Percentiles rank a stretch among this genome's conserved stretches.
These are phyloP conservation scores for Netelia fuscicornis DNA, from an alignment of 2,888 invertebrate genomes.

Conservation along the genomic window DNA sequence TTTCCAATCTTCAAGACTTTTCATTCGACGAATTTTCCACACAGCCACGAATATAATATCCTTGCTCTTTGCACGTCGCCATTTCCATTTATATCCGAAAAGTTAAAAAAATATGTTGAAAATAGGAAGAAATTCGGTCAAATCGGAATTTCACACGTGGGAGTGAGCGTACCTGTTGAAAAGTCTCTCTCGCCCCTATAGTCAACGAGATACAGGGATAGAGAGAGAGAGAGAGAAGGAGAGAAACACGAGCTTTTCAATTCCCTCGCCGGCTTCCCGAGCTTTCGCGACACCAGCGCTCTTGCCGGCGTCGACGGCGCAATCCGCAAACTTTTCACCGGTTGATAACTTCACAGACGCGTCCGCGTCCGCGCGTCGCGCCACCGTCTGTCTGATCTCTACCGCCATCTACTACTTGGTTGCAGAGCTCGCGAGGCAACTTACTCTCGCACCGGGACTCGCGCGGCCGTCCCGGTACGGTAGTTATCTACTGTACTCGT, in stretches of 20 bases:
- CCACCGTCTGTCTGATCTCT: slow-evolving; percentile 75
- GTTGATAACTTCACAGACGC: slow-evolving; percentile 43
- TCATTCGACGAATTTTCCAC: too few species aligned
- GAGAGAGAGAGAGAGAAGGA: neutral
- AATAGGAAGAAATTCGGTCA: slow-evolving; percentile 47
- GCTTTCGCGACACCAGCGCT: slow-evolving; percentile 39
- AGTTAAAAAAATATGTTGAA: neutral
- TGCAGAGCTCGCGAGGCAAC: slow-evolving; percentile 37
- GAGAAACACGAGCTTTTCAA: neutral
- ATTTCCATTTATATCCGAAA: too few species aligned
- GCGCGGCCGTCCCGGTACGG: slow-evolving; percentile 78
- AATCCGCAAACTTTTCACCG: slow-evolving; percentile 54
- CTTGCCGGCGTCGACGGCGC: neutral
- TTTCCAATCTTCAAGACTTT: too few species aligned
- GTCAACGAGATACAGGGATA: too few species aligned
- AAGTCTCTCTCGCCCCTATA: slow-evolving; percentile 9
- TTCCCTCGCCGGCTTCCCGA: neutral
- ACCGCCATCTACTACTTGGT: slow-evolving; percentile 81
- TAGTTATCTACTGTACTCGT: slow-evolving; percentile 78
- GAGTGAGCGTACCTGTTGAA: slow-evolving; percentile 42
- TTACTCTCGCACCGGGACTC: slow-evolving; percentile 39
- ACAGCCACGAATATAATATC: neutral
- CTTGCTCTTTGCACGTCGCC: neutral
- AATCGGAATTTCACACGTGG: slow-evolving; percentile 8
- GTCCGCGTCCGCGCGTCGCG: slow-evolving; percentile 42